Evolutionary conservation across 2,113 vertebrate genomes (phyloP).

Genomic region (Laterallus jamaicensis): DNA sequence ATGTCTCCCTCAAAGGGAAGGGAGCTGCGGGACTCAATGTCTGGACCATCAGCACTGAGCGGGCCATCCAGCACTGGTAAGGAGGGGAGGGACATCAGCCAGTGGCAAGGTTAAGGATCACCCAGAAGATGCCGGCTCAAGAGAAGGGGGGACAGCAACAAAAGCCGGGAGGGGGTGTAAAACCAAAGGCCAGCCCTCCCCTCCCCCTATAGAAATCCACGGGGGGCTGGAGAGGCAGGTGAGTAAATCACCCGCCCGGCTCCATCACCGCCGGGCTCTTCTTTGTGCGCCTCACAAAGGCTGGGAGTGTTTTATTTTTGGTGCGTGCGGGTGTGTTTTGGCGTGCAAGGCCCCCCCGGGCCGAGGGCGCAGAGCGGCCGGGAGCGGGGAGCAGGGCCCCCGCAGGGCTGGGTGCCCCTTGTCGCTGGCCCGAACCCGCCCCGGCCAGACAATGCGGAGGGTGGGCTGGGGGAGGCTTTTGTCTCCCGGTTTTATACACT

Average conservation of each 20-base stretch:
- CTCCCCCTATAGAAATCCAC: slow-evolving; percentile 30
- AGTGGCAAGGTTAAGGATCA: background rate
- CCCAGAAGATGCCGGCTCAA: slow-evolving; percentile 13
- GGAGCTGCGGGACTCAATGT: background rate
- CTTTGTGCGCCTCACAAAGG: slow-evolving; percentile 66
- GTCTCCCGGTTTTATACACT: slow-evolving; percentile 77
- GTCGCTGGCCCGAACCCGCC: slow-evolving; percentile 58
- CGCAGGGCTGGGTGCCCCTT: slow-evolving; percentile 46
- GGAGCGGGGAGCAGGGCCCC: slow-evolving; percentile 38
- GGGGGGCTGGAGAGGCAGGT: slow-evolving; percentile 62
- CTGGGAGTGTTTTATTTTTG: slow-evolving; percentile 38
- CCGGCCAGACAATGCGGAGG: slow-evolving; percentile 61
- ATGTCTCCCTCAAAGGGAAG: background rate
- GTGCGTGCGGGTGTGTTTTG: slow-evolving; percentile 50
- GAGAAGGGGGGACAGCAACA: slow-evolving; percentile 12
- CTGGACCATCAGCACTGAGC: background rate
- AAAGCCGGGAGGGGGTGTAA: background rate
- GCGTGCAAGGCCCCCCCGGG: background rate
- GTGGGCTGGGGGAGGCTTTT: slow-evolving; percentile 72
- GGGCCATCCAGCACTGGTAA: background rate
- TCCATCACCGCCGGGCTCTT: slow-evolving; percentile 16
- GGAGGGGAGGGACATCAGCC: background rate
- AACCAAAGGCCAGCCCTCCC: slow-evolving; percentile 17
- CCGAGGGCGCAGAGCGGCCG: background rate
- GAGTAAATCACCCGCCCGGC: slow-evolving; percentile 63